Base-by-base conservation (phyloP, 2,797 vertebrate species). In the Hoplostethus atlanticus region DNA sequence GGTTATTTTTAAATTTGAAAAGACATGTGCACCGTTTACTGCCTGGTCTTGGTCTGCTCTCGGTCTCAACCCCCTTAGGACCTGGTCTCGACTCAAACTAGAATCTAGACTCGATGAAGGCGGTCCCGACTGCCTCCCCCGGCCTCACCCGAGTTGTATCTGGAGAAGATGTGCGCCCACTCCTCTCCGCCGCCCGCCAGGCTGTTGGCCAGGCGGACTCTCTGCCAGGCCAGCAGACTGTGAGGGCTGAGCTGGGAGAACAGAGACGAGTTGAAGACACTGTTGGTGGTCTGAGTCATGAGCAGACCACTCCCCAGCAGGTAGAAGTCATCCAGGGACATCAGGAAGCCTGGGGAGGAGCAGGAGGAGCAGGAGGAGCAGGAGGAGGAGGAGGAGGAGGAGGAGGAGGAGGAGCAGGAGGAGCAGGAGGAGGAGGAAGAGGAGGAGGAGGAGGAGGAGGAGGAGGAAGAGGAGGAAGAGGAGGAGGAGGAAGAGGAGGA, bases 241-340 rank as follows among this genome's bases (percentile, higher is more conserved):
- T 95, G 84, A 0, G 96, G 95, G 47, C 86, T 91, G 71, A 98
- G 85, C 65, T 91, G 83, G 21, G 91, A 91, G 52, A 94, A 91
- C 53, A 97, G 93, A 5, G 94, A 94, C 54, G 86, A 55, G 73
- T 97, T 97, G 86, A 93, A 97, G 38, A 98, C 85, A 0, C 89
- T 94, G 73, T 96, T 97, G 72, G 97, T 97, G 64, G 97, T 98
- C 92, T 98, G 96, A 76, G 97, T 91, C 93, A 97, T 90, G 62
- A 97, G 84, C 68, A 98, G 90, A 54, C 96, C 94, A 0, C 92
- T 97, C 40, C 92, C 92, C 8, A 94, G 89, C 64, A 94, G 84
- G 85, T 94, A 94, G 77, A 97, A 97, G 88, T 98, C 96, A 80
- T 98, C 96, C 90, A 97, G 87, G 68, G 97, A 97, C 85, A 91